Conservation (phyloP, 2,113 vertebrate genomes). For the Myodes glareolus region DNA sequence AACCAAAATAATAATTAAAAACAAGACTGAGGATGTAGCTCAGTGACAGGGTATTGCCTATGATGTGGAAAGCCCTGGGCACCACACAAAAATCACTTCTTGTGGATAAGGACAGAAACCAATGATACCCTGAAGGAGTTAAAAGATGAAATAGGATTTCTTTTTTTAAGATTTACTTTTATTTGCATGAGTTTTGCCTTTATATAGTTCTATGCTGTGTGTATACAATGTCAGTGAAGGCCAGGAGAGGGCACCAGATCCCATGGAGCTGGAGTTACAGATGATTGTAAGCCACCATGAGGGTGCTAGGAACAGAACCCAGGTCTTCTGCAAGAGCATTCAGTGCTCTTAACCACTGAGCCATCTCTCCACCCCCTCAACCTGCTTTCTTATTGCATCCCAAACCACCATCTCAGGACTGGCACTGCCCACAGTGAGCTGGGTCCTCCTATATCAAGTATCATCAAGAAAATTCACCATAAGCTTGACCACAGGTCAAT, state of each 20-base stretch:
- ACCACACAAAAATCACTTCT: no score
- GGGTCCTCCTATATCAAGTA: neutral
- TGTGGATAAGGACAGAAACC: neutral
- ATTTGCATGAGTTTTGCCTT: neutral
- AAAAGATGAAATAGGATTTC: neutral
- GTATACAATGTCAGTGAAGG: neutral
- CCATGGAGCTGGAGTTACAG: neutral
- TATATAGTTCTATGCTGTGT: neutral
- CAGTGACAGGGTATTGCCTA: no score
- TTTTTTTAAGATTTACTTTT: neutral
- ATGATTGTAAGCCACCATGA: neutral
- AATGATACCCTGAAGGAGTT: neutral
- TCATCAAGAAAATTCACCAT: neutral
- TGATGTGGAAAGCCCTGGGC: no score
- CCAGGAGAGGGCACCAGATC: neutral
- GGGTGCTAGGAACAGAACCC: neutral
- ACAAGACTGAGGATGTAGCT: no score
- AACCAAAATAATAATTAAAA: no score
- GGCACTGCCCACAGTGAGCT: neutral
- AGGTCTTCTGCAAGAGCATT: neutral
- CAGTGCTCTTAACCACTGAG: neutral
- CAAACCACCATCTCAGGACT: neutral
- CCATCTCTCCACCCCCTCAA: neutral
- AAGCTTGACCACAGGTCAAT: neutral
- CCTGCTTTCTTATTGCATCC: neutral